A percentile compares a stretch with the other conserved stretches of the same genome.
These are phyloP conservation scores for Leptopterna dolabrata DNA, from an alignment of 2,888 invertebrate genomes.

Conservation along the genomic window DNA sequence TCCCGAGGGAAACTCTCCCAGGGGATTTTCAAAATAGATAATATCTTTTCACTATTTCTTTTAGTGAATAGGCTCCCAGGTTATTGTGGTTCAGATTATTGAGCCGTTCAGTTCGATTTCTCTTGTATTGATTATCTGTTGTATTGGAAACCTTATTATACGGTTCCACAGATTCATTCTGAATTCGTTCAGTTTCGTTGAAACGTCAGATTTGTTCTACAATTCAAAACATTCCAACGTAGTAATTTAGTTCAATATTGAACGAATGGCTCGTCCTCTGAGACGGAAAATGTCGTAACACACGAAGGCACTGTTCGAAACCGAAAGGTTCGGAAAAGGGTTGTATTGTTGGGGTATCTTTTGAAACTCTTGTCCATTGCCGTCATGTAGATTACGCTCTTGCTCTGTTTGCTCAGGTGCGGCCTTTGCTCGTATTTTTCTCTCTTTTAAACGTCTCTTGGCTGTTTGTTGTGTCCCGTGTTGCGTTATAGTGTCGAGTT, in stretches of 20 bases:
- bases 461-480: neutral
- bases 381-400: conserved; percentile 41
- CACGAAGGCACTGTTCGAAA: conserved; percentile 10
- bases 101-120: no score
- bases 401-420: conserved; percentile 37
- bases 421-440: neutral
- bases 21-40: no score
- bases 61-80: no score
- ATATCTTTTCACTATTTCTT: no score
- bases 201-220: no score
- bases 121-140: no score
- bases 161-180: no score
- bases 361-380: conserved; percentile 37
- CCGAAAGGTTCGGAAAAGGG: neutral
- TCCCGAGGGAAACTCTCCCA: no score
- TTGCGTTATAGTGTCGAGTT: neutral
- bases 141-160: no score
- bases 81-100: no score
- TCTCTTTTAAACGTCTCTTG: neutral
- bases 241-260: neutral
- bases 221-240: no score
- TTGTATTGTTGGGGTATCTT: conserved; percentile 29
- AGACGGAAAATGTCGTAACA: neutral
- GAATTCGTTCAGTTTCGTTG: no score
- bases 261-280: neutral